Base-by-base conservation (phyloP, 2,113 vertebrate species). In the Accipiter cooperii region DNA sequence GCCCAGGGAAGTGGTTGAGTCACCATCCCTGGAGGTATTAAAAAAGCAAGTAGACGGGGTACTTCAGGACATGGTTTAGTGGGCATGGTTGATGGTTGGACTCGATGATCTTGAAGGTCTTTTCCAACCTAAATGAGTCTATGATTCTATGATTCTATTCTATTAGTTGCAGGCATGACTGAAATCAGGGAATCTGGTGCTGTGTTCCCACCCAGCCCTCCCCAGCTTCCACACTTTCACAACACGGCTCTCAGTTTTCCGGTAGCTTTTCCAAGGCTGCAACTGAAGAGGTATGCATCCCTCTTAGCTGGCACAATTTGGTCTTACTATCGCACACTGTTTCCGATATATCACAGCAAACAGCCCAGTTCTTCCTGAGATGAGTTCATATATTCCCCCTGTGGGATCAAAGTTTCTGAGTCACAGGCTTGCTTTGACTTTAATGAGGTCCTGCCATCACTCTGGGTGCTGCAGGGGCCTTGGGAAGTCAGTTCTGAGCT, bases 241-340 rank as follows among this genome's bases (percentile, higher is more conserved):
- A 51, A 12, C 9, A 4, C 0, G 0, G 25, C 6, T 31, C 81
- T 82, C 12, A 5, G 36, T 17, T 73, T 25, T 60, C 46, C 1
- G 0, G 58, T 9, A 46, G 44, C 7, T 82, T 63, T 86, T 31
- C 54, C 44, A 29, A 4, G 20, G n/a, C 60, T 38, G 38, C 4
- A 36, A 0, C 15, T 1, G 0, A 33, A 60, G 52, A 33, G 8
- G 8, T 29, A 8, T 2, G 31, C 29, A 12, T 28, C n/a, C 28
- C 66, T 52, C 20, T 9, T 13, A 29, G 84, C 64, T 63, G 76
- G 19, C 55, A 44, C 60, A 22, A 0, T 16, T 7, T 16, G 31
- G 5, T 4, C 2, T 22, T 54, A 8, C 31, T 15, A 4, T 24
- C 6, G 0, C 7, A 0, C 18, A 26, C 55, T 46, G 11, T 19